These are phyloP conservation scores for Dinoponera quadriceps DNA, from an alignment of 1,140 invertebrate species.

Conservation along the genomic window DNA sequence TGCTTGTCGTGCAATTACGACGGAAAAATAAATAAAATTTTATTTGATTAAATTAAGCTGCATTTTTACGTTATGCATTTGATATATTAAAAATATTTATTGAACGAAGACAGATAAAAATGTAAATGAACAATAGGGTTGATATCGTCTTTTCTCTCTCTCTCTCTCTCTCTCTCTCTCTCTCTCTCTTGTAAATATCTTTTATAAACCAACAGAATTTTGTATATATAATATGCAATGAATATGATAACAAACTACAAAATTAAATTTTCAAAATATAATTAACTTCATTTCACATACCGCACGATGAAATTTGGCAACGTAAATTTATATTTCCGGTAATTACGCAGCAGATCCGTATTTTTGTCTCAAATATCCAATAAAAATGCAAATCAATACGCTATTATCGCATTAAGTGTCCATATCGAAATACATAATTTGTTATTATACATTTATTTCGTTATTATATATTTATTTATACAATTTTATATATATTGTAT, in stretches of 20 bases:
- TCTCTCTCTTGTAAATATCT: no score
- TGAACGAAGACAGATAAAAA: neutral
- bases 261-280: neutral
- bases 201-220: neutral
- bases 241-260: neutral
- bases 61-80: neutral
- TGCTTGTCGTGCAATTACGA: neutral
- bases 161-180: no score
- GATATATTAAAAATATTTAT: neutral
- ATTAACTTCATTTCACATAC: neutral
- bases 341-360: neutral
- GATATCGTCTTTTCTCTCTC: neutral
- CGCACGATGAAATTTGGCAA: conserved; percentile 1
- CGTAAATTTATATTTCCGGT: neutral
- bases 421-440: neutral
- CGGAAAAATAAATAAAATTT: neutral
- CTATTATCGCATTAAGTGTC: neutral
- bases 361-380: neutral
- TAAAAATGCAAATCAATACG: conserved; percentile 1
- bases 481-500: conserved; percentile 5
- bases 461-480: conserved; percentile 18
- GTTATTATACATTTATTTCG: conserved; percentile 6
- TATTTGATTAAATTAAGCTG: neutral
- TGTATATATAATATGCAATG: neutral
- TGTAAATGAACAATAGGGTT: neutral